Evolutionary conservation across 2,888 invertebrate genomes (phyloP), one percentile per base, ranked within the genome.

Genomic region (Malthinus seriepunctatus): DNA sequence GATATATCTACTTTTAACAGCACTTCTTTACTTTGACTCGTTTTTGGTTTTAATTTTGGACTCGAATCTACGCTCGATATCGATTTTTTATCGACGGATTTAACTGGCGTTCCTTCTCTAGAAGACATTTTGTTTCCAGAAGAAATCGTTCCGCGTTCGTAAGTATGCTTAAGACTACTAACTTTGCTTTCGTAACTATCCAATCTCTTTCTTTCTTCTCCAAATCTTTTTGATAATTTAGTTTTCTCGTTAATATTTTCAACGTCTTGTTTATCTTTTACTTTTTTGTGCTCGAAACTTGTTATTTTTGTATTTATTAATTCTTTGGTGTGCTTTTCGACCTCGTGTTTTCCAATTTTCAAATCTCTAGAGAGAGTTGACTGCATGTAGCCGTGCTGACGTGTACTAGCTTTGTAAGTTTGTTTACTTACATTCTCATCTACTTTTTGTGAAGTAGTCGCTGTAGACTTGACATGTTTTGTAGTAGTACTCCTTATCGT

Each of bases 281-380:
- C 51, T 52, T 65, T 63, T 37, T 57, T 65, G 12, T 53, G 54
- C 14, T 65, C 64, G 23, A 23, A 3, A 3, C 32, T 5, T 31
- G 51, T 57, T 32, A 63, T 61, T 32, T 52, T 58, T 10, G 52
- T 46, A 15, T 64, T 63, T 11, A 63, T 60, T 38, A 64, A 56
- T 60, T 59, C 63, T 50, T 63, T 62, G 1, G 58, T 47, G 5
- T 56, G 49, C 46, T 64, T 62, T 11, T 62, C 59, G 38, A 50
- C 50, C 34, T 55, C 68, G 38, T 51, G 59, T 62, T 71, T 78
- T 8, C 80, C 82, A 38, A 81, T 78, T 70, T 84, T 84, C 71
- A 83, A 77, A 68, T 81, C 81, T 63, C 84, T 76, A 1, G 85
- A 83, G 38, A 85, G 69, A 15, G 86, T 86, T 1, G 85, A 84